phyloP scores from a whole-genome alignment of 2,888 invertebrate genomes.

The Slavum lentiscoides region DNA sequence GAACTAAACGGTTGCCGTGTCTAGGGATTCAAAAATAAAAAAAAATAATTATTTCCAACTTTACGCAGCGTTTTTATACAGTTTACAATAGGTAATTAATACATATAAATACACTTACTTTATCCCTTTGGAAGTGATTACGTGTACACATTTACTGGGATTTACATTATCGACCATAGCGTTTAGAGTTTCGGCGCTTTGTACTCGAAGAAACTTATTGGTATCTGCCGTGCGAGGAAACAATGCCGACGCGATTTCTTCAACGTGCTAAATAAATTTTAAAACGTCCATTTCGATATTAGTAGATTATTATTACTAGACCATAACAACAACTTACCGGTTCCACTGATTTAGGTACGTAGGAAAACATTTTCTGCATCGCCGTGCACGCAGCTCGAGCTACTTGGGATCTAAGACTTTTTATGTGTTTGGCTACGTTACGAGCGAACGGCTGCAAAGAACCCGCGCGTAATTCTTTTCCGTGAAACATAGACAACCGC shows the following conservation, averaged over 20 bases:
- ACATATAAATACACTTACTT: constrained; percentile 59
- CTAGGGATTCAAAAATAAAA: constrained; percentile 57
- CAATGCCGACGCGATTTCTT: constrained; percentile 79
- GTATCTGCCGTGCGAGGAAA: constrained; percentile 90
- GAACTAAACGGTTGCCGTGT: constrained; percentile 86
- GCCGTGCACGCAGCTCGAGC: constrained; percentile 85
- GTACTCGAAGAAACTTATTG: constrained; percentile 87
- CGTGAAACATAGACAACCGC: constrained; percentile 70
- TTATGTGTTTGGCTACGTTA: constrained; percentile 75
- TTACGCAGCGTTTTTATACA: background rate
- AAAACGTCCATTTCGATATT: no score
- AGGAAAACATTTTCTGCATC: constrained; percentile 76
- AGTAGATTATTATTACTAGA: no score
- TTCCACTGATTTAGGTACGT: constrained; percentile 66
- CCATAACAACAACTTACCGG: constrained; percentile 61
- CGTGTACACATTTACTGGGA: constrained; percentile 69
- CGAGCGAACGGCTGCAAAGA: constrained; percentile 71
- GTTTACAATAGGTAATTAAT: background rate
- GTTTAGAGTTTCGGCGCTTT: constrained; percentile 81
- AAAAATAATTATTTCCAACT: background rate
- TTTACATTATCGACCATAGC: constrained; percentile 78
- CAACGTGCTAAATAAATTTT: constrained; percentile 70
- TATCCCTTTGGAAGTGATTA: constrained; percentile 72
- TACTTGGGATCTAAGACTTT: constrained; percentile 90
- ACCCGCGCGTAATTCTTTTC: constrained; percentile 65